Conservation (phyloP, 2,888 invertebrate genomes). For the Drosophila hamatofila region DNA sequence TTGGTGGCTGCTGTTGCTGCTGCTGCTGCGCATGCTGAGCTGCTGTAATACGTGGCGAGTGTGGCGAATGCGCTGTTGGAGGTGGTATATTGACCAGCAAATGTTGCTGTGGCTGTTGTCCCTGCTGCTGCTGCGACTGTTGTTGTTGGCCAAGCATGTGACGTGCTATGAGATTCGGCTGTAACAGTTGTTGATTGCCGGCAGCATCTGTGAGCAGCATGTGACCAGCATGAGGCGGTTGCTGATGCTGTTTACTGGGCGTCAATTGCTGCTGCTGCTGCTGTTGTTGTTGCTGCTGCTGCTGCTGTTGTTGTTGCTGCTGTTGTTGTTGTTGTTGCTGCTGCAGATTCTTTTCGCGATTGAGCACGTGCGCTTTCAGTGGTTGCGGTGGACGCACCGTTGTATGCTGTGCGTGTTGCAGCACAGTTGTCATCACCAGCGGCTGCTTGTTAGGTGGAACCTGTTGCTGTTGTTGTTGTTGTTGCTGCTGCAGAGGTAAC, state of each 20-base stretch:
- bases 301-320: slow-evolving; percentile 69
- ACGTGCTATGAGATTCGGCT: slow-evolving; percentile 70
- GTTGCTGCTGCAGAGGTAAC: slow-evolving; percentile 45
- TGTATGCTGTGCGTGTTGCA: slow-evolving; percentile 84
- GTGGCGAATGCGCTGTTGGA: slow-evolving; percentile 79
- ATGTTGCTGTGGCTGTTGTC: slow-evolving; percentile 74
- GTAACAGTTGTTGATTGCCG: slow-evolving; percentile 78
- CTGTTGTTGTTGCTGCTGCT: slow-evolving; percentile 66
- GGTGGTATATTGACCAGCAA: slow-evolving; percentile 83
- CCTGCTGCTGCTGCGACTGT: slow-evolving; percentile 61
- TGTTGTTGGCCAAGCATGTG: slow-evolving; percentile 63
- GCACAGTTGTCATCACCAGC: slow-evolving; percentile 77
- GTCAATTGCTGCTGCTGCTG: slow-evolving; percentile 53
- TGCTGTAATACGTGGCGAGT: slow-evolving; percentile 71
- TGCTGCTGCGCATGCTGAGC: slow-evolving; percentile 26
- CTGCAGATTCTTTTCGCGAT: slow-evolving; percentile 85
- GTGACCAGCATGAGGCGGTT: slow-evolving; percentile 60
- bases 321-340: slow-evolving; percentile 69
- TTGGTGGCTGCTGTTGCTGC: slow-evolving; percentile 44
- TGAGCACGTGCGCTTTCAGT: slow-evolving; percentile 88
- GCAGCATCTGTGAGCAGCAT: slow-evolving; percentile 74
- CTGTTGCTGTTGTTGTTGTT: slow-evolving; percentile 38
- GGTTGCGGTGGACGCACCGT: slow-evolving; percentile 86
- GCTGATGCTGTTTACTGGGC: slow-evolving; percentile 67
- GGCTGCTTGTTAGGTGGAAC: slow-evolving; percentile 72